These are phyloP conservation scores for Hoplias malabaricus DNA, from an alignment of 2,113 vertebrate species.

Conservation along the genomic window DNA sequence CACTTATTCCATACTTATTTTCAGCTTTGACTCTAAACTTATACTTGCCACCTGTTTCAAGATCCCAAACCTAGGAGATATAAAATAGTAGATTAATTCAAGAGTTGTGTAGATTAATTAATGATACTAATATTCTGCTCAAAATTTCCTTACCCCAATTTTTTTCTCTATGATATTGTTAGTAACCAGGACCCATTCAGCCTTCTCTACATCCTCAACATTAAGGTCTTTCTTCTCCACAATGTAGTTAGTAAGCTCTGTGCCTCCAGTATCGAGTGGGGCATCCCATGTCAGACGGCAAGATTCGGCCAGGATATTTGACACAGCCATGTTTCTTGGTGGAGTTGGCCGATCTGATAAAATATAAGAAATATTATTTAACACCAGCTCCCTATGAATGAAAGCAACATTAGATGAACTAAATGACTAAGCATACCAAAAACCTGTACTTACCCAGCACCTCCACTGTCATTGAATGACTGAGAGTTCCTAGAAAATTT, in stretches of 20 bases:
- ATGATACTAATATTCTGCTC: background rate
- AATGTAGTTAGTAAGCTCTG: slow-evolving; percentile 94
- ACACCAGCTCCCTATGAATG: background rate
- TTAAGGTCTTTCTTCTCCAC: slow-evolving; percentile 83
- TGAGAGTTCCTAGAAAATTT: slow-evolving; percentile 87
- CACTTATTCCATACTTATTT: slow-evolving; percentile 93
- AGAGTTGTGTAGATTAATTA: background rate
- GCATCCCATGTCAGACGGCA: slow-evolving; percentile 90
- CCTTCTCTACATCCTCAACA: slow-evolving; percentile 68
- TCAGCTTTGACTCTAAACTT: slow-evolving; percentile 88
- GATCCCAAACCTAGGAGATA: slow-evolving; percentile 86
- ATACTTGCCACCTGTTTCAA: slow-evolving; percentile 86
- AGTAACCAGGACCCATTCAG: slow-evolving; percentile 89
- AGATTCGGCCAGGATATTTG: slow-evolving; percentile 89
- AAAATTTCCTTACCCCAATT: slow-evolving; percentile 77
- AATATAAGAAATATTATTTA: slow-evolving; percentile 23
- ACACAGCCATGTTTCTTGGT: slow-evolving; percentile 87
- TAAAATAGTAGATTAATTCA: background rate
- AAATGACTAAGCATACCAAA: background rate
- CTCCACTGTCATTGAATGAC: slow-evolving; percentile 81
- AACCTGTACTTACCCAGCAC: slow-evolving; percentile 82
- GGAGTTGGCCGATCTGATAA: slow-evolving; percentile 89
- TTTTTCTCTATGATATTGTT: slow-evolving; percentile 84
- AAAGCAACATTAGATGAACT: background rate
- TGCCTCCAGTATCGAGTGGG: slow-evolving; percentile 90